A percentile compares a stretch with the other conserved stretches of the same genome.
Evolutionary conservation across 2,888 invertebrate species (phyloP).

Genomic region (Sesamia inferens): DNA sequence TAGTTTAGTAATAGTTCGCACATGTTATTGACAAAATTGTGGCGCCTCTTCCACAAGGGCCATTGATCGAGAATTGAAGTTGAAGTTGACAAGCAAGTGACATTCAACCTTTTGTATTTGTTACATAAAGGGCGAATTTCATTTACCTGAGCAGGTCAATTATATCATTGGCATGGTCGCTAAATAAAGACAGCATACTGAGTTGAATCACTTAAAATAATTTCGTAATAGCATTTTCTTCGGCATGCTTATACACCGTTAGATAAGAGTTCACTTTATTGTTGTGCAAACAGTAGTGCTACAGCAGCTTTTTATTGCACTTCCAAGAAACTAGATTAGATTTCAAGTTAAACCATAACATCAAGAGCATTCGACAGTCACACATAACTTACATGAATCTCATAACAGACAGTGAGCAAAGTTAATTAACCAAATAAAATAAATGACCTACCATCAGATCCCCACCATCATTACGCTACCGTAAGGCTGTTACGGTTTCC

Average conservation of each 20-base stretch:
- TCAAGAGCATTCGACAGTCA: neutral
- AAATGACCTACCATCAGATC: constrained; percentile 42
- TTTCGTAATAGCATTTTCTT: neutral
- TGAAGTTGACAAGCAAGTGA: no score
- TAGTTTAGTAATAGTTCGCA: no score
- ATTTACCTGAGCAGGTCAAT: neutral
- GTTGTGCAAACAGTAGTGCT: no score
- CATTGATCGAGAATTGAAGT: no score
- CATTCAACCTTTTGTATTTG: neutral
- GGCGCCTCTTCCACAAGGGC: no score
- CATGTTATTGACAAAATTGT: no score
- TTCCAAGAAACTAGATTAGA: neutral
- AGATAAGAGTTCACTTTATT: neutral
- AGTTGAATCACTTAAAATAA: neutral
- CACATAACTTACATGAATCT: neutral
- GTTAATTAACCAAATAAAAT: constrained; percentile 37
- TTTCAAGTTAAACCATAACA: neutral
- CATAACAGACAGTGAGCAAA: neutral
- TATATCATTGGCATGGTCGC: neutral
- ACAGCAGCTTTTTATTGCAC: neutral
- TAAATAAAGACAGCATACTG: neutral
- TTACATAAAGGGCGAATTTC: no score
- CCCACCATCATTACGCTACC: constrained; percentile 51
- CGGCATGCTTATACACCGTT: neutral
- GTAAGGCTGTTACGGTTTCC: constrained; percentile 35